Base-by-base conservation (phyloP, 1,140 invertebrate genomes). In the Pissodes strobi region DNA sequence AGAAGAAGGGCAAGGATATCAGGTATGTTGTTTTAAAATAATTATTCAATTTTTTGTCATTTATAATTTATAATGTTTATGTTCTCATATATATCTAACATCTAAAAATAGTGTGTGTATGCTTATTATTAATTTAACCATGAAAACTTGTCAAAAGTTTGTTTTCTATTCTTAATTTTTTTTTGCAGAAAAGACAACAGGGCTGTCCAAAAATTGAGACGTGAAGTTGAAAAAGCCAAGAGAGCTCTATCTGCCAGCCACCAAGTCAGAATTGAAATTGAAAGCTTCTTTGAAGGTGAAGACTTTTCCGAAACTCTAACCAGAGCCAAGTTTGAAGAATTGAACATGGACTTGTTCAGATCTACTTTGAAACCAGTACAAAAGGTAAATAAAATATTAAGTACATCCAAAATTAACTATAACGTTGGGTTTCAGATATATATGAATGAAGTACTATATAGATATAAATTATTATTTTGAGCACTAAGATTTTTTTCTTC, bases 251-350 rank as follows among this genome's bases (percentile, higher is more conserved):
- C 94, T 60, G 89, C 93, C 39, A 93, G 92, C 70, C 96, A 98
- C 79, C 95, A 98, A 82, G 94, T 97, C 62, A 91, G 92, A 79
- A 96, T 99, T 77, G 97, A 99, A 85, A 98, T 99, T 77, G 98
- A 99, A 83, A 97, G 95, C 12, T 93, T 99, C 86, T 98, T 93
- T 74, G 97, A 99, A 76, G 96, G 97, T 72, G 95, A 98, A 75
- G 97, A 99, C 76, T 99, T 99, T 87, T 96, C 93, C n/a, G 97
- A 99, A 82, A 97, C 95, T 9, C 83, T 99, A 39, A 99, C 98
- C 59, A 86, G 98, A 75, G 97, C 98, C 73, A 99, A 98, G 83
- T 99, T 99, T 79, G 98, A 99, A 79, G 98, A 99, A 80, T 82
- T 99, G 75, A 99, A 99, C 85, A 96, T 98, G 92, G 96, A 99